Evolutionary conservation across 2,113 vertebrate species (phyloP), one percentile per base, ranked within the genome.

Genomic region (Corvus moneduloides): DNA sequence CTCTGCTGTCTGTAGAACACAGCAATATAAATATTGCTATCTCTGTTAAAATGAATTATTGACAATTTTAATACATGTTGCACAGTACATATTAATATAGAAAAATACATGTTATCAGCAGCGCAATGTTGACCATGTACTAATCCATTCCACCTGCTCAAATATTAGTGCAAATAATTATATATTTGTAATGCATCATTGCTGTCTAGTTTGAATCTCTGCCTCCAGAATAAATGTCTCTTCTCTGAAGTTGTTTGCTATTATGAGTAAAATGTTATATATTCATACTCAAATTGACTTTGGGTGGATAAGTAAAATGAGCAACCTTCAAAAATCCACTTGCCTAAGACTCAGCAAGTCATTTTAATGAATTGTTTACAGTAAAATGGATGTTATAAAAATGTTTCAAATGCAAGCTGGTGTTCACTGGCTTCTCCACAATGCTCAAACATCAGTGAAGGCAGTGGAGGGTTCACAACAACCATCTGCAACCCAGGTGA

Each of bases 61-160:
- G 97, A 98, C 97, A 95, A 98, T 98, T 98, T 98, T 98, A 98
- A 98, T 98, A 98, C 97, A 98, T 98, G 98, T 98, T 98, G 98
- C 98, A 98, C 96, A 98, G 98, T 98, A 98, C 98, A 98, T 98
- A 98, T 98, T 98, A 98, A 98, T 98, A 98, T 76, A 98, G 97
- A 97, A 98, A 98, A 98, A 98, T 98, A 97, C 97, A 98, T 97
- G 97, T 98, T 98, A 98, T 98, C 97, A 98, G 98, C 97, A 97
- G 86, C 28, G 89, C 98, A 98, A 98, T 99, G 98, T 99, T 99
- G 99, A 99, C 99, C 98, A 97, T 99, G 97, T 97, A 97, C 99
- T 99, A 99, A 99, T 99, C 99, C 99, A 98, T 98, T 99, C 99
- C 99, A 99, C 99, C 99, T 99, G 99, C 99, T 99, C 99, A 99